A percentile compares a stretch with the other conserved stretches of the same genome.
phyloP scores from a whole-genome alignment of 23 tunicate genomes.

The Trididemnum clinides region DNA sequence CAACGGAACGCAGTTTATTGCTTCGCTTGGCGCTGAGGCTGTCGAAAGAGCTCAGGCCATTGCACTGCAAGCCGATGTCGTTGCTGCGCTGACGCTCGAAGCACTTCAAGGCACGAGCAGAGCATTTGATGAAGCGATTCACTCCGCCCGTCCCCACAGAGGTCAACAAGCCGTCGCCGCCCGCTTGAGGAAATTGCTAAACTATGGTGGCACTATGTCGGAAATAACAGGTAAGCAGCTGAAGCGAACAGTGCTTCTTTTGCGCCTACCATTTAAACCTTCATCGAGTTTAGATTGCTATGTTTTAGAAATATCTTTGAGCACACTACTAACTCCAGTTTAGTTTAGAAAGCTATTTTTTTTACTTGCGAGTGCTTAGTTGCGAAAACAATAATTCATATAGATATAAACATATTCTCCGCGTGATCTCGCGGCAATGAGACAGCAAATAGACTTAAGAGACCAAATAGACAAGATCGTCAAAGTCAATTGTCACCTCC shows the following conservation, averaged over 20 bases:
- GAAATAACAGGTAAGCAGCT: slow-evolving; percentile 79
- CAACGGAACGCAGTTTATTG: slow-evolving; percentile 87
- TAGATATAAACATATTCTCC: too few species aligned
- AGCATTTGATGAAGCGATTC: slow-evolving; percentile 92
- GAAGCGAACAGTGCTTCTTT: background rate
- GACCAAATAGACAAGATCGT: too few species aligned
- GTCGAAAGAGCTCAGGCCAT: slow-evolving; percentile 81
- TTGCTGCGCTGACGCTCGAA: slow-evolving; percentile 92
- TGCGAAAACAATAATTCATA: too few species aligned
- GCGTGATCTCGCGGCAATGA: too few species aligned
- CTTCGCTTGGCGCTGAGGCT: slow-evolving; percentile 87
- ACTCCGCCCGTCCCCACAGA: slow-evolving; percentile 88
- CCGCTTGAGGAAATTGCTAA: slow-evolving; percentile 73
- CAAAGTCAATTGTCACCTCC: too few species aligned
- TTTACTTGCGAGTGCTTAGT: too few species aligned
- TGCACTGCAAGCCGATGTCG: slow-evolving; percentile 93
- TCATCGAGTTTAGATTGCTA: too few species aligned
- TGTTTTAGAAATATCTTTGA: too few species aligned
- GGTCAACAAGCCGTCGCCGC: slow-evolving; percentile 90
- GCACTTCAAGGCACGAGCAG: slow-evolving; percentile 83
- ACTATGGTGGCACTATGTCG: slow-evolving; percentile 68
- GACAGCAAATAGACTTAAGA: too few species aligned
- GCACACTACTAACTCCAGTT: too few species aligned
- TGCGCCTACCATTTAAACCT: too few species aligned
- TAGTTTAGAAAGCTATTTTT: too few species aligned